Base-by-base conservation (phyloP, 2,888 invertebrate species). In the Synanthedon tipuliformis region DNA sequence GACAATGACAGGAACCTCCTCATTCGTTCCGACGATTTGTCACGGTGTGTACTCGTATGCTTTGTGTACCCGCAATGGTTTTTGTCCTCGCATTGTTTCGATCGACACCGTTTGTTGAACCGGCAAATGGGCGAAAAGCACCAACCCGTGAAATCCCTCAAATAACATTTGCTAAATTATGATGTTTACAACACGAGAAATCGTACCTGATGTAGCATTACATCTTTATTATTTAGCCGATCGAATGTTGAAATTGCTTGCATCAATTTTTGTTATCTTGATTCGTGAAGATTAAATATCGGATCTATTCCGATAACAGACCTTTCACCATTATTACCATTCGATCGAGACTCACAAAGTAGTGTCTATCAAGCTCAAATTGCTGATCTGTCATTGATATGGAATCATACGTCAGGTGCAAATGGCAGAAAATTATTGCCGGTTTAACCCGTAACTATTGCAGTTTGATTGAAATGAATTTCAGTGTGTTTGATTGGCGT, bases 1-100 rank as follows among this genome's bases (percentile, higher is more conserved):
- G 61, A 81, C 83, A 82, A 83, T 80, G 73, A 67, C 75, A 81
- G 82, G 83, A 82, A 82, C 78, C 64, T 59, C 58, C 66, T 68
- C 58, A 65, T 71, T 65, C 69, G 76, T 78, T 77, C 71, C 77
- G 63, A 62, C 66, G 59, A 78, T 77, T 77, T 75, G 78, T 68
- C 68, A 71, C 64, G 71, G 69, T 57, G 54, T 51, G 27, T 41
- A 18, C 45, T 41, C 68, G 68, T 70, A 68, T 64, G 66, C 64
- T 64, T 66, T 68, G 68, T 70, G 60, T 59, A 61, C 55, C 56
- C 54, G 57, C 61, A 62, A 59, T 63, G 59, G 59, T 68, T 69
- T 63, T 61, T 61, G 61, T 57, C 58, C 55, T 60, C 59, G 59
- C 60, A 67, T 68, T 69, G 76, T 77, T 69, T 66, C 59, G 59